Percentiles rank a stretch among this genome's conserved stretches.
Evolutionary conservation across 2,797 vertebrate genomes (phyloP).

Genomic region (Emydoidea blandingii): DNA sequence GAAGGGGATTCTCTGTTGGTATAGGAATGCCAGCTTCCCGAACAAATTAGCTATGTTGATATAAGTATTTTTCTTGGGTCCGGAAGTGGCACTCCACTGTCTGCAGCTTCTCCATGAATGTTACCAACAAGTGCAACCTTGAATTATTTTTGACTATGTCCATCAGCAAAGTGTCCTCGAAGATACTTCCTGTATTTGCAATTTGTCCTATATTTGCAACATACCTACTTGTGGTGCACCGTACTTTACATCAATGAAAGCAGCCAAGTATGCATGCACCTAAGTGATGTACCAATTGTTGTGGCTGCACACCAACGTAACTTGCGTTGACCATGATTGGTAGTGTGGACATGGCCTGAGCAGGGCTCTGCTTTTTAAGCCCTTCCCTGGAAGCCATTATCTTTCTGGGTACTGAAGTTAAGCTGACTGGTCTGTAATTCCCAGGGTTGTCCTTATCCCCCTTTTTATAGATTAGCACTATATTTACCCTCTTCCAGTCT

Average conservation of each 20-base stretch:
- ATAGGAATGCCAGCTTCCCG: background rate
- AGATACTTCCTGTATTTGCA: background rate
- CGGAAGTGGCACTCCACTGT: background rate
- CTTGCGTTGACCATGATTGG: background rate
- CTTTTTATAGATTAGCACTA: background rate
- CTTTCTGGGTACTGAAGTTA: background rate
- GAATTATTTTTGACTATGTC: background rate
- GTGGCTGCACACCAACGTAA: background rate
- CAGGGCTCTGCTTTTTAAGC: background rate
- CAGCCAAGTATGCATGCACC: background rate
- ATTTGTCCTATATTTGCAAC: background rate
- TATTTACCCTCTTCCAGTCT: background rate
- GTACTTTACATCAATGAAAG: background rate
- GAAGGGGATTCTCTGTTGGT: background rate
- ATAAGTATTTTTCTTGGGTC: background rate
- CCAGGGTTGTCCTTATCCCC: background rate
- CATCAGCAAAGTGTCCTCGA: background rate
- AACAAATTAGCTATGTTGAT: background rate
- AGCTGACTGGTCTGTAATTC: background rate
- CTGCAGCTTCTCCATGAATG: background rate
- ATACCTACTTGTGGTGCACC: background rate
- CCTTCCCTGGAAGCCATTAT: background rate
- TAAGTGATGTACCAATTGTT: background rate
- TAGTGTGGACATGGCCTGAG: background rate
- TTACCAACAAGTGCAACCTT: background rate